Evolutionary conservation across 35 echinoderm and acorn worm species (phyloP), one percentile per base, ranked within the genome.

Genomic region (Ophiothrix spiculata): DNA sequence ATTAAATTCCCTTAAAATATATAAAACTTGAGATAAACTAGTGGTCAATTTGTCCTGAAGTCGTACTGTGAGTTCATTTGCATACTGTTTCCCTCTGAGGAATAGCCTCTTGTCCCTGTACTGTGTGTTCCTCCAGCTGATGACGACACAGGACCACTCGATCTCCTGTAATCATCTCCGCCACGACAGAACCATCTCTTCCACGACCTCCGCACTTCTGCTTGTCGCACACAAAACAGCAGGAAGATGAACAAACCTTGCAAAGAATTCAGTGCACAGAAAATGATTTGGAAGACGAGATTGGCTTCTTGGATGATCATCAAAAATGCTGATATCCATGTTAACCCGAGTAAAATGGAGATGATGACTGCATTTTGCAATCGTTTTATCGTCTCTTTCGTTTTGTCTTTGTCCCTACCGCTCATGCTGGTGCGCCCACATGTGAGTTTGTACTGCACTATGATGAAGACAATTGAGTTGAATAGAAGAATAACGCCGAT

Each of bases 221-320:
- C 39, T 56, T 91, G 89, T 1, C 88, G 63, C 4, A 91, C 42
- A 60, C 88, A 91, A 38, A 91, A 95, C 13, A 95, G 41, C 3
- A 91, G 29, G 78, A 95, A 95, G 17, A 95, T 91, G 29, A 91
- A 88, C 38, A 95, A 84, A 1, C 93, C 93, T 49, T 95, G 93
- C 39, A 95, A 56, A 1, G 93, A 95, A 28, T 91, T 95, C 38
- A 78, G 85, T 19, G 86, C 31, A 31, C 79, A 88, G 75, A 95
- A 95, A 0, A 95, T 36, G 33, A 83, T 40, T 64, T 91, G 86
- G 25, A 91, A 95, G 17, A 85, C 36, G 32, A 83, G 42, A 42
- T 56, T 74, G 13, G 56, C 38, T 1, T 36, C 0, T 25, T 83
- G 37, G 29, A 85, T 81, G 36, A 95, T 42, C 14, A 88, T 36